A percentile compares a stretch with the other conserved stretches of the same genome.
phyloP scores from a whole-genome alignment of 2,113 vertebrate species.

The Felis catus region F.catus_Fca126_mat1.0 CM031415.1:187990501-187991000 shows the following conservation, averaged over 20 bases:
- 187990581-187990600: neutral
- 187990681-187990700: neutral
- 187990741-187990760: neutral
- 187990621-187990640: neutral
- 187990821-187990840: neutral
- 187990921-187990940: neutral
- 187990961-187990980: neutral
- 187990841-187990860: slow-evolving; percentile 26
- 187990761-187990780: slow-evolving; percentile 43
- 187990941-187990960: neutral
- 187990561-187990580: neutral
- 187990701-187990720: slow-evolving; percentile 48
- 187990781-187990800: slow-evolving; percentile 33
- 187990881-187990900: slow-evolving; percentile 47
- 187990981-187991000: neutral
- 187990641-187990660: neutral
- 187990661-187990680: slow-evolving; percentile 16
- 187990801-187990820: slow-evolving; percentile 20
- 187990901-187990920: slow-evolving; percentile 60
- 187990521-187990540: neutral
- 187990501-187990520: neutral
- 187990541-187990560: neutral
- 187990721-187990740: neutral
- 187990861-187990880: slow-evolving; percentile 3
- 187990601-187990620: neutral